Evolutionary conservation across 2,888 invertebrate species (phyloP), one percentile per base, ranked within the genome.

Genomic region (Cabera pusaria): DNA sequence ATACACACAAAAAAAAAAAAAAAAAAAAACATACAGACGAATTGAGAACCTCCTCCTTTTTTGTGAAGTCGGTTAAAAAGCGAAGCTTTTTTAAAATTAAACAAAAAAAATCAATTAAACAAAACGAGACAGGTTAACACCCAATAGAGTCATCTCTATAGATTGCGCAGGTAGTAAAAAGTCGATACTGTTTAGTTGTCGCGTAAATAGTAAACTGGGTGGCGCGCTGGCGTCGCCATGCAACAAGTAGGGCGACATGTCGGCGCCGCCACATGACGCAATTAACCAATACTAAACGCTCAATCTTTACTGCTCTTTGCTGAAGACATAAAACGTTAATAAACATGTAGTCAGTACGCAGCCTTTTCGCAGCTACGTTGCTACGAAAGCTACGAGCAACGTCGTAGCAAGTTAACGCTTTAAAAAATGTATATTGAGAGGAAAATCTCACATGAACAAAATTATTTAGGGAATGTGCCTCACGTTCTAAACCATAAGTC

Each of bases 191-290:
- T 71, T 65, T 69, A 65, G 67, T 67, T 65, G 54, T 52, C 52
- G 56, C 64, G 65, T 75, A 73, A 72, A 72, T 77, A 71, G 63
- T 64, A 63, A 59, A 44, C 54, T 55, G 61, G 52, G 57, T 52
- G 62, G 45, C 44, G 54, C 54, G 47, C 37, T 42, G 57, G 55
- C 50, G 61, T 49, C 52, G 56, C 55, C 57, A 64, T 53, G 79
- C 80, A 83, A 83, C 84, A 84, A 83, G 84, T 83, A 78, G 69
- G 76, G 76, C 84, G 85, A 65, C 83, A 56, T 60, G 69, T 64
- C 69, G 84, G 78, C 80, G 76, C 74, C 73, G 46, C 51, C 50
- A 44, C 36, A 49, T 49, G 51, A 51, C 51, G 47, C 49, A 49
- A 52, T 57, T 55, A 57, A 44, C 47, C 39, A 56, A 43, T 42